These are phyloP conservation scores for Heliconius ethilla DNA, from an alignment of 2,888 invertebrate genomes.

Conservation along the genomic window DNA sequence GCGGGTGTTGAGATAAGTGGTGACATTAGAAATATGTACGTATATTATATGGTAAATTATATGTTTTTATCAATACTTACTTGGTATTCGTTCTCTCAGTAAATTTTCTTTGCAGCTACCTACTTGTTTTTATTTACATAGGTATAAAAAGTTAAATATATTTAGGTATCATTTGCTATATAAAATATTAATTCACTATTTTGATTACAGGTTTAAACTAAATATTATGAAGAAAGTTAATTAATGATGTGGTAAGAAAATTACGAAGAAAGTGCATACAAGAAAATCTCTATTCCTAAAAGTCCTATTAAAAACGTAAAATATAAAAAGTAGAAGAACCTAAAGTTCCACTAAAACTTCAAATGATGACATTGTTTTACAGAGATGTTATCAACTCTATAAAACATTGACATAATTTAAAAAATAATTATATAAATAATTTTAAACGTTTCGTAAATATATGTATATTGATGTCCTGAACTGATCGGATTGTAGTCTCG, in stretches of 20 bases:
- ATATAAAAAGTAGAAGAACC: no score
- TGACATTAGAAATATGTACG: no score
- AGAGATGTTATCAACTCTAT: no score
- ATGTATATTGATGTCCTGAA: background rate
- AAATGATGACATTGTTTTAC: no score
- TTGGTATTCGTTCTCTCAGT: background rate
- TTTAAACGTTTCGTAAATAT: background rate
- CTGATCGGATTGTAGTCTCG: background rate
- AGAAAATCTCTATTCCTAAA: background rate
- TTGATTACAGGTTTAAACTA: background rate
- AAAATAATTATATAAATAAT: background rate
- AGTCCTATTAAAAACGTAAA: no score
- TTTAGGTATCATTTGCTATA: background rate
- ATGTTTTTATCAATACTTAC: background rate
- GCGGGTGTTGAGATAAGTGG: slow-evolving; percentile 32
- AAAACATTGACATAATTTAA: no score
- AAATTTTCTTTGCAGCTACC: background rate
- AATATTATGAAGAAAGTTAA: no score
- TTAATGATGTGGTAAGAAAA: no score
- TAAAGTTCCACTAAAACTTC: no score
- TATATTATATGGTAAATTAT: no score
- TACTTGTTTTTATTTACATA: no score
- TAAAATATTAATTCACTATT: background rate
- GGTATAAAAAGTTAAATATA: no score
- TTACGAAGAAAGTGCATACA: background rate